Conservation (phyloP, 2,113 vertebrate species). For the Lepidothrix coronata region DNA sequence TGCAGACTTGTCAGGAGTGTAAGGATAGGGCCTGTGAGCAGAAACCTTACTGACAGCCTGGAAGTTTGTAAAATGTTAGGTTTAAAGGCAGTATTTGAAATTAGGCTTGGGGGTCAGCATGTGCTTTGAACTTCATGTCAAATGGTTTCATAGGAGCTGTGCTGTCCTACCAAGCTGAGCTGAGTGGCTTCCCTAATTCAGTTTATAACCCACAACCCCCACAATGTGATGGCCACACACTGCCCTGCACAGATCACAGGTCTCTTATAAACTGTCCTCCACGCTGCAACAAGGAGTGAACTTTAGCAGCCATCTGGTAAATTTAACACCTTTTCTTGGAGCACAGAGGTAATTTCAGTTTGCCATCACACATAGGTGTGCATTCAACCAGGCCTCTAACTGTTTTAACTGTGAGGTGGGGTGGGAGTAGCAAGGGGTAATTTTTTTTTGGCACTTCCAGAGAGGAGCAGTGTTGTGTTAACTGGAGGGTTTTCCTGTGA, state of each 20-base stretch:
- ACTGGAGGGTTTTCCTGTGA: background rate
- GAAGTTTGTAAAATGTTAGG: background rate
- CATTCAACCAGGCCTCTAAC: background rate
- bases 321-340: background rate
- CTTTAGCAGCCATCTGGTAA: background rate
- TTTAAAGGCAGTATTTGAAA: background rate
- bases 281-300: background rate
- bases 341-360: background rate
- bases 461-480: background rate
- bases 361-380: background rate
- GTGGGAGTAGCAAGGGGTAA: no score
- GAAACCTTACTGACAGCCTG: background rate
- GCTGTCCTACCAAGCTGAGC: background rate
- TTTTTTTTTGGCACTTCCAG: background rate
- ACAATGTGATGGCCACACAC: background rate
- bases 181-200: background rate
- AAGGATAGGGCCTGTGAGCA: background rate
- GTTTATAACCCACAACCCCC: background rate
- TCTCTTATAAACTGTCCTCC: background rate
- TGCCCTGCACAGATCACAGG: background rate
- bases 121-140: background rate
- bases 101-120: background rate
- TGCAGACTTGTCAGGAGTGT: fast-evolving
- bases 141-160: background rate
- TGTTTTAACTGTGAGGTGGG: fast-evolving